phyloP scores from a whole-genome alignment of 2,888 invertebrate genomes.

The Serripes groenlandicus region DNA sequence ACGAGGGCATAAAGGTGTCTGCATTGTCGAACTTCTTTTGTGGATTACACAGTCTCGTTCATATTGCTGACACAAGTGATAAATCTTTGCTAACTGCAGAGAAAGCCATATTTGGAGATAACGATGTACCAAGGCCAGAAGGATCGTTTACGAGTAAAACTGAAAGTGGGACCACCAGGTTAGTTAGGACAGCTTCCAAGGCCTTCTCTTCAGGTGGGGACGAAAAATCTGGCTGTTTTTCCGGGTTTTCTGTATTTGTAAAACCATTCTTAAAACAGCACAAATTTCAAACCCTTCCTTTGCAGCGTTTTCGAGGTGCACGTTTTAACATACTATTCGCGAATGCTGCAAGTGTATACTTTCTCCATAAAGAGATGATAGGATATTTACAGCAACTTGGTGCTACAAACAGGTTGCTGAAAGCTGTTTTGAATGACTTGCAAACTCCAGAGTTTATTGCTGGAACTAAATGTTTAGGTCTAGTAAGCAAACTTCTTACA shows the following conservation, averaged over 20 bases:
- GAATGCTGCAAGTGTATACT: slow-evolving; percentile 47
- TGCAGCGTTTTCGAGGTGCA: slow-evolving; percentile 45
- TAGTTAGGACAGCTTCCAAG: slow-evolving; percentile 35
- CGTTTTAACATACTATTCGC: slow-evolving; percentile 52
- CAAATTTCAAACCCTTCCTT: slow-evolving; percentile 28
- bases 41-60: slow-evolving; percentile 37
- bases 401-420: too few relatives aligned
- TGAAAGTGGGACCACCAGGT: slow-evolving; percentile 26
- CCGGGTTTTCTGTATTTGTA: slow-evolving; percentile 33
- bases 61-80: slow-evolving; percentile 25
- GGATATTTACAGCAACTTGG: too few relatives aligned
- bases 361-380: too few relatives aligned
- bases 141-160: slow-evolving; percentile 30
- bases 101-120: slow-evolving; percentile 33
- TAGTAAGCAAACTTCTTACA: too few relatives aligned
- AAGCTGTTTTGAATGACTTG: too few relatives aligned
- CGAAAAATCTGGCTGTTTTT: slow-evolving; percentile 52
- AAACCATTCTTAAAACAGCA: slow-evolving; percentile 41
- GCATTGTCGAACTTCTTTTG: slow-evolving; percentile 37
- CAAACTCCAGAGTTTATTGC: slow-evolving; percentile 54
- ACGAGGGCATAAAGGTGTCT: slow-evolving; percentile 9
- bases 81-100: slow-evolving; percentile 31
- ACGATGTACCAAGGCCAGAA: slow-evolving; percentile 30
- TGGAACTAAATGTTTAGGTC: slow-evolving; percentile 58
- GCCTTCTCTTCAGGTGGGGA: slow-evolving; percentile 48